phyloP scores from a whole-genome alignment of 1,140 invertebrate genomes.

The Zaprionus nigranus region DNA sequence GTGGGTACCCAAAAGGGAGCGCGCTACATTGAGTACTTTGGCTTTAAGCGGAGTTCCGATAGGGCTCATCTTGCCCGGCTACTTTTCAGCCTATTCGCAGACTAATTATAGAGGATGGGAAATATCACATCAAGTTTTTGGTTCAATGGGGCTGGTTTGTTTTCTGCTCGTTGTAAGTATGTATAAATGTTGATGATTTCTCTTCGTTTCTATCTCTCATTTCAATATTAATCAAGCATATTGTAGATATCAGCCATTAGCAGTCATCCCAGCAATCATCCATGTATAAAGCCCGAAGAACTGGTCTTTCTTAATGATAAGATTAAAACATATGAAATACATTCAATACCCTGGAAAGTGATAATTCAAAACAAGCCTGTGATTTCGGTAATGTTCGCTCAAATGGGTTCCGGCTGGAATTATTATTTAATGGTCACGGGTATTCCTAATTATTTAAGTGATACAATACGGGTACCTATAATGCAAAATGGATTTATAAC shows the following conservation, averaged over 20 bases:
- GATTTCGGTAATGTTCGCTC: conserved; percentile 87
- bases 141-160: conserved; percentile 88
- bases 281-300: conserved; percentile 89
- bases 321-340: conserved; percentile 26
- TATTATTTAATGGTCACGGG: conserved; percentile 95
- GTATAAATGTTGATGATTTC: too few species aligned
- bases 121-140: conserved; percentile 92
- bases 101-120: too few species aligned
- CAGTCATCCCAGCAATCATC: conserved; percentile 88
- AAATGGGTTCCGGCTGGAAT: too few species aligned
- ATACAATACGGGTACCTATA: conserved; percentile 47
- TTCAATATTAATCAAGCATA: background rate
- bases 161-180: conserved; percentile 87
- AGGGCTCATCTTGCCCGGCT: conserved; percentile 89
- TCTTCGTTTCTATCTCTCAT: background rate
- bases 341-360: conserved; percentile 86
- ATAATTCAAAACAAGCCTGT: conserved; percentile 87
- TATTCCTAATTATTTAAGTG: conserved; percentile 86
- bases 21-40: conserved; percentile 88
- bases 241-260: conserved; percentile 83
- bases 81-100: conserved; percentile 88
- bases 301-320: conserved; percentile 86
- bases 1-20: conserved; percentile 89
- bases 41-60: conserved; percentile 89
- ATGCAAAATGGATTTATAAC: conserved; percentile 47